These are phyloP conservation scores for Rhagium mordax DNA, from an alignment of 2,888 invertebrate genomes.

Conservation along the genomic window DNA sequence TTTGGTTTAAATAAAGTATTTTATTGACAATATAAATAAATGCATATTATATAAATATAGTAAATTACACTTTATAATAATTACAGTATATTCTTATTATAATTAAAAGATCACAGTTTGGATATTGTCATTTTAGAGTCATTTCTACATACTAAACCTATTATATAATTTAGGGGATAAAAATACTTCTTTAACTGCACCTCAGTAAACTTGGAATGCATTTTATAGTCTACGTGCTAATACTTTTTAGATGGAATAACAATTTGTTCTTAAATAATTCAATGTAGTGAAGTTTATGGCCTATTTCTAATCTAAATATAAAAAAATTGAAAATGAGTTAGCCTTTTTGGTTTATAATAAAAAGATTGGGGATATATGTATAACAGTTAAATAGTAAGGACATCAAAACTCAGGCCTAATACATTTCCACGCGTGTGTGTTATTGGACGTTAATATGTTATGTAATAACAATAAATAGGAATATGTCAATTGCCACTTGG, in stretches of 20 bases:
- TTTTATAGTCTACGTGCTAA: neutral
- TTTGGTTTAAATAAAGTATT: neutral
- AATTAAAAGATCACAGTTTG: slow-evolving; percentile 25
- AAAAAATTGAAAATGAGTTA: neutral
- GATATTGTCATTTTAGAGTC: slow-evolving; percentile 17
- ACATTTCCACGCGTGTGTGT: neutral
- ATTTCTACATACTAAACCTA: neutral
- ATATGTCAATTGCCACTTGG: too few relatives aligned
- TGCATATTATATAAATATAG: slow-evolving; percentile 23
- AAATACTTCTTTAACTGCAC: neutral
- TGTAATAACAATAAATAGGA: too few relatives aligned
- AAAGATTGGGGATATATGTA: neutral
- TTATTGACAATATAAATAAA: slow-evolving; percentile 17
- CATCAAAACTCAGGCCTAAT: neutral
- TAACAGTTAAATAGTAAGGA: neutral
- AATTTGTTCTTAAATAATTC: too few relatives aligned
- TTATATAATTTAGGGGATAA: neutral
- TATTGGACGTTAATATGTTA: too few relatives aligned
- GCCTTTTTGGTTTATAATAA: neutral
- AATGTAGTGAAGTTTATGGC: neutral
- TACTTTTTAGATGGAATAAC: neutral
- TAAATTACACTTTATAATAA: neutral
- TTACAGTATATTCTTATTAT: slow-evolving; percentile 5
- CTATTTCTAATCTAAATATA: neutral
- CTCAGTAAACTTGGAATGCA: neutral